phyloP scores from a whole-genome alignment of 1,140 invertebrate species.

The Brachionus angularis region DNA sequence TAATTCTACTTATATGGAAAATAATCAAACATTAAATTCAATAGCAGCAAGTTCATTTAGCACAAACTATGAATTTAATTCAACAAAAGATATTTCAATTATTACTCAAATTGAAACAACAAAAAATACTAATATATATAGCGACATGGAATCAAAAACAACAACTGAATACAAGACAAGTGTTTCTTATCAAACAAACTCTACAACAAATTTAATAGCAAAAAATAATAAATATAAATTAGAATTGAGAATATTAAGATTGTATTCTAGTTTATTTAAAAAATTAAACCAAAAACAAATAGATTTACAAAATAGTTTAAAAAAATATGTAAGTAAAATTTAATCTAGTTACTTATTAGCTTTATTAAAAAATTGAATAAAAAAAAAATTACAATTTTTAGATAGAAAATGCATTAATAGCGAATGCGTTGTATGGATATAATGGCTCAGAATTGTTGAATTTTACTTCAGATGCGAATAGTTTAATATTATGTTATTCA shows the following conservation, averaged over 20 bases:
- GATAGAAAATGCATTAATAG: neutral
- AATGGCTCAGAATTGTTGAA: neutral
- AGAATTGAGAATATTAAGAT: neutral
- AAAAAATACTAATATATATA: no score
- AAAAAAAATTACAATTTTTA: neutral
- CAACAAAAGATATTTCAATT: no score
- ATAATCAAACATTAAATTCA: no score
- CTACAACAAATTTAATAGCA: no score
- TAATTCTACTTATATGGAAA: no score
- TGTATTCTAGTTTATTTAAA: neutral
- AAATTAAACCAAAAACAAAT: neutral
- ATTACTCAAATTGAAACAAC: no score
- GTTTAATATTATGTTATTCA: neutral
- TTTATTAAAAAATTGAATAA: neutral
- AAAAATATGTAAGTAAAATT: constrained; percentile 2
- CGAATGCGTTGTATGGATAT: no score
- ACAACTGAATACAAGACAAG: no score
- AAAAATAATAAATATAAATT: neutral
- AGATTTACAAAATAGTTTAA: neutral
- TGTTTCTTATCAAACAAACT: no score
- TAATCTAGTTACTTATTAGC: neutral
- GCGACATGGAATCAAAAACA: no score
- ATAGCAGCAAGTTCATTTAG: no score
- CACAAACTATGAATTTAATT: no score
- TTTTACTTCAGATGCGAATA: neutral